Conservation (phyloP, 2,797 vertebrate species). For the Poecilia velifera region DNA sequence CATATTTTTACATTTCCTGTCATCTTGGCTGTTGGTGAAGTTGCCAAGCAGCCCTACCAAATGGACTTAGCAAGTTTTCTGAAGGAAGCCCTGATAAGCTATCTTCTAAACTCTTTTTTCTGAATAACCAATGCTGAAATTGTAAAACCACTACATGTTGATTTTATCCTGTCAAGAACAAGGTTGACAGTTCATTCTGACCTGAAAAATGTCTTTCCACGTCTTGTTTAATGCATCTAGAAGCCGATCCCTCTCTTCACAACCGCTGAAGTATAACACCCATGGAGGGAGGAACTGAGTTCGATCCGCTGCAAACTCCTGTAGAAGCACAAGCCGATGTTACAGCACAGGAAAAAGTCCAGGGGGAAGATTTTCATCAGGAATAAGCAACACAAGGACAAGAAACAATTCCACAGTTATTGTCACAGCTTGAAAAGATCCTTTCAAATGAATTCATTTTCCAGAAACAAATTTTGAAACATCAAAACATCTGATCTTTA, state of each 20-base stretch:
- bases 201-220: constrained; percentile 91
- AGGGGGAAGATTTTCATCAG: background rate
- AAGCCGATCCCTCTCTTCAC: constrained; percentile 89
- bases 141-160: background rate
- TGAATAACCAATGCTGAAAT: background rate
- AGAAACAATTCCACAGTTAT: background rate
- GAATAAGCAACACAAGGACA: background rate
- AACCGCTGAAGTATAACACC: constrained; percentile 94
- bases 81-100: background rate
- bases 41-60: too few relatives aligned
- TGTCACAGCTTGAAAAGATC: background rate
- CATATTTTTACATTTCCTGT: too few relatives aligned
- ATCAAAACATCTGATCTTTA: background rate
- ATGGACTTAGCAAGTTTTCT: too few relatives aligned
- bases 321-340: constrained; percentile 7
- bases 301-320: constrained; percentile 92
- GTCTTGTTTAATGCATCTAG: constrained; percentile 77
- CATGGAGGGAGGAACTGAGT: constrained; percentile 88
- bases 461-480: background rate
- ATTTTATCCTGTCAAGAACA: background rate
- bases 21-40: too few relatives aligned
- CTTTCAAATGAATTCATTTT: background rate
- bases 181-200: constrained; percentile 45
- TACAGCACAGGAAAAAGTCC: background rate
- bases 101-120: background rate